Evolutionary conservation across 2,888 invertebrate species (phyloP), one percentile per base, ranked within the genome.

Genomic region (Itoplectis maculator): DNA sequence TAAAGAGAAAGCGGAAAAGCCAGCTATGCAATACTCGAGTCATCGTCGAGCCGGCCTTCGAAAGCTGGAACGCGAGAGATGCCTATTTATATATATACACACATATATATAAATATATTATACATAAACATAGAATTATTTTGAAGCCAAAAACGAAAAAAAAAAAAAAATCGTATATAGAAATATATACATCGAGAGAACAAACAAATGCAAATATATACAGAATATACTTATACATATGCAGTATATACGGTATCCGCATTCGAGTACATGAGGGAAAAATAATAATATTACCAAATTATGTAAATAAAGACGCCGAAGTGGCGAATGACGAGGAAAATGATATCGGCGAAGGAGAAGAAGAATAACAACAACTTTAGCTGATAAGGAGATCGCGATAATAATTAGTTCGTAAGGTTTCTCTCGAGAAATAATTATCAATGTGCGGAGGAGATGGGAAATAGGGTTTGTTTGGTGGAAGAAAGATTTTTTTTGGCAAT

Each of bases 391-490:
- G 88, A 89, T 90, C 82, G 86, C 90, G 92, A 92, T 92, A 92
- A 92, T 92, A 92, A 92, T 92, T 92, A 92, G 92, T 77, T 85
- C 65, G 86, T 92, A 92, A 92, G 92, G 86, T 86, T 89, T 86
- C 81, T 86, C 79, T 63, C 69, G 79, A 73, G 66, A 59, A 29
- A 59, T 74, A 59, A 74, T 61, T 70, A 69, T 51, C 47, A 65
- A 75, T 40, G 37, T 61, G n/a, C 15, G 59, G 18, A 37, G 37
- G 56, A 65, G 35, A 47, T 45, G 49, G 20, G 56, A 54, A 69
- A 66, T 76, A 70, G 66, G 54, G 61, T 56, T 74, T 73, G 79
- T 54, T 49, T 45, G 15, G 49, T 65, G n/a, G 49, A 78, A 73
- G 42, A 37, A 59, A 56, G 23, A 65, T 54, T 5, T 61, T 5